These are phyloP conservation scores for Mus musculus DNA, from an alignment of 2,113 vertebrate genomes.

Conservation along the genomic window GRCm39 chr14:121783501-121784000, in stretches of 20 bases:
- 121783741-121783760: neutral
- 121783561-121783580: neutral
- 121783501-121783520: slow-evolving; percentile 98
- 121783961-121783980: slow-evolving; percentile 97
- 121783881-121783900: neutral
- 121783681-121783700: neutral
- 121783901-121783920: neutral
- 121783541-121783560: neutral
- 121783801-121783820: neutral
- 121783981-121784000: slow-evolving; percentile 98
- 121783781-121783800: neutral
- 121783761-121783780: neutral
- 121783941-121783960: neutral
- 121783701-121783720: neutral
- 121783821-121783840: too few relatives aligned
- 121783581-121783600: neutral
- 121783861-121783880: neutral
- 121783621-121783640: neutral
- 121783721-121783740: neutral
- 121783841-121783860: neutral
- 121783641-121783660: neutral
- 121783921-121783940: neutral
- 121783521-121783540: slow-evolving; percentile 34
- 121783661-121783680: neutral
- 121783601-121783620: neutral